A percentile compares a stretch with the other conserved stretches of the same genome.
phyloP scores from a whole-genome alignment of 1,140 invertebrate genomes.

The Anoplophora glabripennis region DNA sequence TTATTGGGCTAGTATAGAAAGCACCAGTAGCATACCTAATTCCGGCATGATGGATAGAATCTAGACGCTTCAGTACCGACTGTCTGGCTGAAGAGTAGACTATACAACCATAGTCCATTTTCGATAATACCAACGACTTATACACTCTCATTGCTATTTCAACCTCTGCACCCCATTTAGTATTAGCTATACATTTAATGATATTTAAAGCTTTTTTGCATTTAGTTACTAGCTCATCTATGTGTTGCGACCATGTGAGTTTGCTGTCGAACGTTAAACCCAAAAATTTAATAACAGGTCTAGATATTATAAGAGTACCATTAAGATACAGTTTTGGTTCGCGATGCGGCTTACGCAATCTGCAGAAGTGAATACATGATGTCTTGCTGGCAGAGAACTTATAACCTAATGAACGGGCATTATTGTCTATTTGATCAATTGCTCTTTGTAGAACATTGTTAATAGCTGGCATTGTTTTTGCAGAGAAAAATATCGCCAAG shows the following conservation, averaged over 20 bases:
- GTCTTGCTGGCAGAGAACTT: no score
- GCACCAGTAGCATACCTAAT: conserved; percentile 15
- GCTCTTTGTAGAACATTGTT: no score
- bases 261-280: conserved; percentile 17
- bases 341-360: conserved; percentile 1
- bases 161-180: conserved; percentile 18
- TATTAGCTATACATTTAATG: conserved; percentile 14
- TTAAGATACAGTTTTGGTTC: neutral
- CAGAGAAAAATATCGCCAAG: no score
- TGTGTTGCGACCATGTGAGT: conserved; percentile 14
- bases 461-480: no score
- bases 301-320: conserved; percentile 1
- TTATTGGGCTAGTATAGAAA: conserved; percentile 16
- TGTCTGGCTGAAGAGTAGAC: conserved; percentile 15
- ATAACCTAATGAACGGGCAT: no score
- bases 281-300: conserved; percentile 6
- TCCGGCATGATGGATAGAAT: conserved; percentile 11
- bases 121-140: conserved; percentile 17
- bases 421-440: no score
- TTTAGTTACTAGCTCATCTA: conserved; percentile 5
- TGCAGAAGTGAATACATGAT: conserved; percentile 8
- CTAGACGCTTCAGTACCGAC: conserved; percentile 7
- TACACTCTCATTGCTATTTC: conserved; percentile 18
- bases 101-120: conserved; percentile 21
- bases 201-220: conserved; percentile 13